Percentiles rank a stretch among this genome's conserved stretches.
phyloP scores from a whole-genome alignment of 1,140 invertebrate genomes.

The Harpegnathos saltator region DNA sequence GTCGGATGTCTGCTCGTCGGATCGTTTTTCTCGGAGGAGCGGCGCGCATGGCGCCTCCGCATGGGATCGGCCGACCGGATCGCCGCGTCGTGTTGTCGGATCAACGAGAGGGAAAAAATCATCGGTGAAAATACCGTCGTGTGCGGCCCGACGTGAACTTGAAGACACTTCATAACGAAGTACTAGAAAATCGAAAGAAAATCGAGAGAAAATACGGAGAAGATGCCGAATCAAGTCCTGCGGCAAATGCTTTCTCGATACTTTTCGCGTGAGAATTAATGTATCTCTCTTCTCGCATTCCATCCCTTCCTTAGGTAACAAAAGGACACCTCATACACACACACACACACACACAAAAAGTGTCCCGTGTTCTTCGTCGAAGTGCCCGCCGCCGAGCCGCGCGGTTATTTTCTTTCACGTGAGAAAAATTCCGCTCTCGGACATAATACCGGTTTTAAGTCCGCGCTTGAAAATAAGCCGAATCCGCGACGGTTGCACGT shows the following conservation, averaged over 20 bases:
- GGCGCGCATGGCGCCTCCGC: slow-evolving; percentile 57
- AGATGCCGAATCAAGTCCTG: no score
- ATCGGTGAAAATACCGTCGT: slow-evolving; percentile 12
- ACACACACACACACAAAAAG: no score
- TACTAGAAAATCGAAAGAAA: background rate
- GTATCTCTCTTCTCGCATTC: no score
- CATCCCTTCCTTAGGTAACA: no score
- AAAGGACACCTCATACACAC: no score
- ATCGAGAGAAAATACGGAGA: no score
- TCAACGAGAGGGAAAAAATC: slow-evolving; percentile 5
- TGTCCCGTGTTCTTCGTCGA: no score
- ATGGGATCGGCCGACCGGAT: slow-evolving; percentile 57
- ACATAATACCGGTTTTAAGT: slow-evolving; percentile 48
- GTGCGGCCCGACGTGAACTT: background rate
- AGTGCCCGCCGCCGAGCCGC: background rate
- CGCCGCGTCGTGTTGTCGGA: slow-evolving; percentile 32
- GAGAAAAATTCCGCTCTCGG: slow-evolving; percentile 12
- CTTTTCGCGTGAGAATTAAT: no score
- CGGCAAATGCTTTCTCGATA: no score
- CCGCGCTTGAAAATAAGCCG: slow-evolving; percentile 59
- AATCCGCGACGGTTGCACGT: slow-evolving; percentile 35
- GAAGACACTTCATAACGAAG: background rate
- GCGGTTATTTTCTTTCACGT: slow-evolving; percentile 21
- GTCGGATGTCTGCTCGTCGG: slow-evolving; percentile 68
- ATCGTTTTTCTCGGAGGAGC: slow-evolving; percentile 71